Evolutionary conservation across 2,113 vertebrate species (phyloP), one percentile per base, ranked within the genome.

Genomic region (Taxidea taxus): DNA sequence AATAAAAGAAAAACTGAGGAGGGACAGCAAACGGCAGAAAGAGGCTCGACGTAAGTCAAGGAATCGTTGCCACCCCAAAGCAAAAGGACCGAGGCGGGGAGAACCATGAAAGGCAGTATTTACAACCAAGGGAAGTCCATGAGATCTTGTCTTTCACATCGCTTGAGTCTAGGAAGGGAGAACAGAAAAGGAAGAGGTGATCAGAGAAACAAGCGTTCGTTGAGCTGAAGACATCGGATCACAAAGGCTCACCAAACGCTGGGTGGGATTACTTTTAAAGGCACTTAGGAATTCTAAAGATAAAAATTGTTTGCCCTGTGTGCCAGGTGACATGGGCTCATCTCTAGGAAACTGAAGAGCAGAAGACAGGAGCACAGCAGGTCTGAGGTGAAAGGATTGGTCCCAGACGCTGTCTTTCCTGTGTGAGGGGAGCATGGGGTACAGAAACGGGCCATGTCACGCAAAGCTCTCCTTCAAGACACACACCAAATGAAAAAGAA

Each of bases 361-460:
- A 25, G 49, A 4, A 14, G 49, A 70, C 9, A 4, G 23, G 4
- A 11, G 44, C 44, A 31, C 10, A 0, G 1, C 7, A 16, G 21
- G 2, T 7, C 7, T 3, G 0, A 16, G 60, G 42, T 8, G 15
- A n/a, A 58, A 27, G 25, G 64, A 6, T 23, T 2, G 7, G 1
- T 49, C 18, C n/a, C 29, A 14, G 49, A 56, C 37, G 47, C 27
- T 12, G 4, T 37, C 86, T 25, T 13, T 58, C 23, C 68, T 1
- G 12, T 15, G 27, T 62, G 44, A 23, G 14, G 39, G 47, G 37
- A 9, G 37, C 0, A 0, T 0, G 0, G 23, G 1, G 12, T 0
- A 1, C 49, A 31, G 66, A 70, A 56, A 13, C 0, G 1, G 31
- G 47, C 49, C 6, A 3, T 49, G 49, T n/a, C 47, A 31, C 49